Base-by-base conservation (phyloP, 2,113 vertebrate genomes). In the Amblyopsis rosae region DNA sequence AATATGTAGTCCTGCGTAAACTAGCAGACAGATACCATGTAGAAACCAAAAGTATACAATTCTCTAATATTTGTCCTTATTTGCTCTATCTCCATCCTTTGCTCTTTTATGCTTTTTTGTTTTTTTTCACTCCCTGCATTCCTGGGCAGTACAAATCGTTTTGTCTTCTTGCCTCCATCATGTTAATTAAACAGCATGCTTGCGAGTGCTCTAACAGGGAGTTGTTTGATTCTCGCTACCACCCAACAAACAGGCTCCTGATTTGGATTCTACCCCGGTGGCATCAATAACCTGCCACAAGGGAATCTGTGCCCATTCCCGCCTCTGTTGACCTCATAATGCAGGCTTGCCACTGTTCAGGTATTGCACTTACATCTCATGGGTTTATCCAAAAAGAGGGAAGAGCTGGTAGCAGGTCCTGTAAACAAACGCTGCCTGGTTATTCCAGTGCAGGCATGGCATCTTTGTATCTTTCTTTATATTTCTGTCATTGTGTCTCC, bases 131-230 rank as follows among this genome's bases (percentile, higher is more conserved):
- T 63, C 62, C 67, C 59, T 69, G 58, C 11, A 11, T 4, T 13
- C 49, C 49, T 10, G 49, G 49, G 59, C 73, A 75, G 63, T 57
- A 78, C 70, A 68, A 67, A 75, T 77, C 13, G 56, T 72, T 72
- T 88, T 84, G 75, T 85, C 79, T 69, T 47, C 72, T 50, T 65
- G 67, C 46, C 66, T 83, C 73, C 68, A 80, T 89, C 86, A 86
- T 84, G 80, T 74, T 82, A 86, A 86, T 91, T 87, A 82, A 87
- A 89, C 77, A 78, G 60, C 66, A 58, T 85, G 83, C 69, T 79
- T 84, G 73, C 53, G 57, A 84, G 83, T 53, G 59, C 84, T 82
- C 73, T 49, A 73, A 61, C 71, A 69, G 49, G 49, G 71, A 82
- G 75, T 67, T 77, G 71, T 87, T 84, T 89, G 81, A 86, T 89